These are phyloP conservation scores for Embidobia sp. DNA, from an alignment of 2,888 invertebrate species.

Conservation along the genomic window DNA sequence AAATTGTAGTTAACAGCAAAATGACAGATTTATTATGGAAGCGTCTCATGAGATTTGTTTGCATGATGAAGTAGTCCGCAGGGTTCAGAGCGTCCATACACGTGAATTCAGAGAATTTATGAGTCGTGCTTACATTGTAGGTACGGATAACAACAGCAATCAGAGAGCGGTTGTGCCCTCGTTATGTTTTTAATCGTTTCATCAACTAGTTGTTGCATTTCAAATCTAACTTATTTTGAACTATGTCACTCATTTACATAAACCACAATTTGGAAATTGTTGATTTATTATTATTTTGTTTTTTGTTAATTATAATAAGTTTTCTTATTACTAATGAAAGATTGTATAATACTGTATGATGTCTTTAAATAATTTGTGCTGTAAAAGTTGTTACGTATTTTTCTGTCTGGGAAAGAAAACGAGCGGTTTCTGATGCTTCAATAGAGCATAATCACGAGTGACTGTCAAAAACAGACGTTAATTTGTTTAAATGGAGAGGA, in stretches of 20 bases:
- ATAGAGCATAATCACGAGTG: no score
- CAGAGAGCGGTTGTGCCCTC: slow-evolving; percentile 71
- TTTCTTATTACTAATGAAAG: no score
- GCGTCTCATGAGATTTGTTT: slow-evolving; percentile 73
- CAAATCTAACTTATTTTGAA: slow-evolving; percentile 73
- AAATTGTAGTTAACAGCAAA: slow-evolving; percentile 77
- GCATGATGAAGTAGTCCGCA: slow-evolving; percentile 76
- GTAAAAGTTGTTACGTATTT: no score
- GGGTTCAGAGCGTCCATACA: slow-evolving; percentile 77
- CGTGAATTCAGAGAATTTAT: slow-evolving; percentile 79
- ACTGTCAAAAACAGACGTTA: no score
- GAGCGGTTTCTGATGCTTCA: no score
- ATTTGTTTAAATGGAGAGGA: no score
- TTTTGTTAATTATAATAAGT: no score
- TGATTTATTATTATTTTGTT: no score
- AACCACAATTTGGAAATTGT: no score
- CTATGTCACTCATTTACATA: slow-evolving; percentile 36
- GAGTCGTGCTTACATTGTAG: slow-evolving; percentile 65
- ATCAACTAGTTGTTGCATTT: slow-evolving; percentile 78
- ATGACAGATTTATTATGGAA: slow-evolving; percentile 77
- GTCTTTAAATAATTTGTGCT: no score
- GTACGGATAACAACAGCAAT: slow-evolving; percentile 74
- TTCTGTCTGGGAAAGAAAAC: no score
- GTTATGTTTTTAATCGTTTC: slow-evolving; percentile 80
- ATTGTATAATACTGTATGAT: no score